Conservation (phyloP, 1,140 invertebrate genomes). For the Pararge aegeria region DNA sequence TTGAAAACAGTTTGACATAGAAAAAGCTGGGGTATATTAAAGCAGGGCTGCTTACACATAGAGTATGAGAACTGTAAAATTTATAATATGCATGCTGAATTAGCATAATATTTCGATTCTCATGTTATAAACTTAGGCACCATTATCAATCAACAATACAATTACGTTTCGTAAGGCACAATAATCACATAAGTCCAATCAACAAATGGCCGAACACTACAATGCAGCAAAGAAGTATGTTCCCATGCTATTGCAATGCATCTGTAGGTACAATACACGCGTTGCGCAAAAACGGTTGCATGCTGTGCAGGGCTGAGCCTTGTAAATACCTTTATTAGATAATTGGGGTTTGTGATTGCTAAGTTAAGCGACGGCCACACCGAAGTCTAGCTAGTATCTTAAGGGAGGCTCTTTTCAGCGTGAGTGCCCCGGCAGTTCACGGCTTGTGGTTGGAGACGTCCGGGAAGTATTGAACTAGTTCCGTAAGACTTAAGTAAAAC, state of each 20-base stretch:
- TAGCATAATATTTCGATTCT: neutral
- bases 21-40: too few species aligned
- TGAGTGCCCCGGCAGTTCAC: too few species aligned
- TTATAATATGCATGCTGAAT: neutral
- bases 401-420: too few species aligned
- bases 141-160: conserved; percentile 15
- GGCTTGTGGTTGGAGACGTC: too few species aligned
- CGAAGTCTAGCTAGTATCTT: neutral
- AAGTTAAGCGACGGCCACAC: neutral
- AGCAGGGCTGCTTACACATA: too few species aligned
- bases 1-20: too few species aligned
- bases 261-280: conserved; percentile 45
- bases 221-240: conserved; percentile 41
- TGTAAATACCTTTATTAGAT: conserved; percentile 6
- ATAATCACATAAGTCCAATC: conserved; percentile 16
- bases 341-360: neutral
- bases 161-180: conserved; percentile 14
- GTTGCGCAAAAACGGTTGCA: conserved; percentile 28
- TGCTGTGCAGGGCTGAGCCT: conserved; percentile 1
- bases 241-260: conserved; percentile 47
- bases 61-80: too few species aligned
- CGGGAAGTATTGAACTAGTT: too few species aligned
- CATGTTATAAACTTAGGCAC: conserved; percentile 5
- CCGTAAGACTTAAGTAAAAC: too few species aligned
- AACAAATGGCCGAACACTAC: conserved; percentile 11